Conservation (phyloP, 2,888 invertebrate genomes). For the Troilus luridus region DNA sequence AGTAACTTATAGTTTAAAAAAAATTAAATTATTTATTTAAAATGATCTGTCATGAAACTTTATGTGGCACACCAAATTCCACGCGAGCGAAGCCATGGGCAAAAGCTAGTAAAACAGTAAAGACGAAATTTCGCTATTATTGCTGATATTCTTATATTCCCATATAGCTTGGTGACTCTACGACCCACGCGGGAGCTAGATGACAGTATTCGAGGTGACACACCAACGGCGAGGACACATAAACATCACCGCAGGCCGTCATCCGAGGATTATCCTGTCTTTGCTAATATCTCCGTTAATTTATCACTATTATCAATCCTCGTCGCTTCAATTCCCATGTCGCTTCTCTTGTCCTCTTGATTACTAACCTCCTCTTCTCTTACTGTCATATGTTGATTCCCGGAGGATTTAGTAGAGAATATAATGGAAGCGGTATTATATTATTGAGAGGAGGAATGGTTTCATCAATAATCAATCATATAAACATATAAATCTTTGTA, state of each 20-base stretch:
- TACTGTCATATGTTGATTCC: background rate
- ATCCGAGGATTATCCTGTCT: slow-evolving; percentile 11
- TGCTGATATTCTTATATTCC: background rate
- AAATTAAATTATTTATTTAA: too few relatives aligned
- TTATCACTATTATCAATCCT: slow-evolving; percentile 14
- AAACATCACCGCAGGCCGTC: slow-evolving; percentile 20
- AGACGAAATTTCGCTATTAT: too few relatives aligned
- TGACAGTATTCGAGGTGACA: background rate
- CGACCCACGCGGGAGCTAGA: background rate
- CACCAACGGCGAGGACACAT: background rate
- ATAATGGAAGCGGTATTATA: background rate
- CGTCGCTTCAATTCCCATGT: background rate
- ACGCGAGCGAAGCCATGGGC: too few relatives aligned
- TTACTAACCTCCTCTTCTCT: background rate
- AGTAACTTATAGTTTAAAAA: too few relatives aligned
- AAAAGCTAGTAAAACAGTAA: too few relatives aligned
- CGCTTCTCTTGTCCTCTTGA: background rate
- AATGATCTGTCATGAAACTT: too few relatives aligned
- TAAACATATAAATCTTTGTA: too few relatives aligned
- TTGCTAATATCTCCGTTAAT: slow-evolving; percentile 15
- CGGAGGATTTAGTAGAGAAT: background rate
- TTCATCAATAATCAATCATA: too few relatives aligned
- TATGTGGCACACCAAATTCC: too few relatives aligned
- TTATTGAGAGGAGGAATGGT: background rate
- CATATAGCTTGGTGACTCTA: background rate